Evolutionary conservation across 2,797 vertebrate species (phyloP).

Genomic region (Onychomys arenicola): DNA sequence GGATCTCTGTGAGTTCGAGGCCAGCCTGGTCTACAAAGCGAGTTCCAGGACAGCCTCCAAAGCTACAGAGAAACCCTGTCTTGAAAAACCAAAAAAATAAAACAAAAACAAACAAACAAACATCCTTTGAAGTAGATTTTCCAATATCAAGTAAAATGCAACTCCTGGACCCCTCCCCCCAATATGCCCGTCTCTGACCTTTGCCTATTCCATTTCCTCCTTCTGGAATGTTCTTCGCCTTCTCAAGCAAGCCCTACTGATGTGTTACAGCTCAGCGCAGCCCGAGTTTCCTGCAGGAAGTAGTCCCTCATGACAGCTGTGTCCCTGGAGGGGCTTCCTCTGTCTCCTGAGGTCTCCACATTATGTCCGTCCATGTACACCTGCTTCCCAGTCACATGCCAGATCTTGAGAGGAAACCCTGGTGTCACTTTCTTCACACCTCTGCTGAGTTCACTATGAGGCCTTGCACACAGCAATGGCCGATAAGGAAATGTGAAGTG

Average conservation of each 20-base stretch:
- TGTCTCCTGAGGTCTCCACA: not conserved
- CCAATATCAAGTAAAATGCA: not conserved
- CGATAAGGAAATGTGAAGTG: not conserved
- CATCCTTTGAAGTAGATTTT: not conserved
- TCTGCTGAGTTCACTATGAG: not conserved
- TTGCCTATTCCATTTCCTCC: not conserved
- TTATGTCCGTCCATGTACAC: too few species aligned
- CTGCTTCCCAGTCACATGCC: not conserved
- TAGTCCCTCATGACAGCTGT: not conserved
- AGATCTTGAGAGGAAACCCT: not conserved
- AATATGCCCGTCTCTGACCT: not conserved
- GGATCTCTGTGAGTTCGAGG: too few species aligned
- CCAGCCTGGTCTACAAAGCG: too few species aligned
- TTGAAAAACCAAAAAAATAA: too few species aligned
- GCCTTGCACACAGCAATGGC: not conserved
- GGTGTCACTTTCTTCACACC: fast-evolving
- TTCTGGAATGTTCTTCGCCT: not conserved
- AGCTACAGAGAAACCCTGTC: too few species aligned
- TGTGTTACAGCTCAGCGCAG: not conserved
- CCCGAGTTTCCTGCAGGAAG: not conserved
- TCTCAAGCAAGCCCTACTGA: not conserved
- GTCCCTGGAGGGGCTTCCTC: not conserved
- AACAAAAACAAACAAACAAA: not conserved
- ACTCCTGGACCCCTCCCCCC: not conserved
- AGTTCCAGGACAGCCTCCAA: too few species aligned